These are phyloP conservation scores for Apistogramma diplotaenia DNA, from an alignment of 2,113 vertebrate genomes.

Conservation along the genomic window DNA sequence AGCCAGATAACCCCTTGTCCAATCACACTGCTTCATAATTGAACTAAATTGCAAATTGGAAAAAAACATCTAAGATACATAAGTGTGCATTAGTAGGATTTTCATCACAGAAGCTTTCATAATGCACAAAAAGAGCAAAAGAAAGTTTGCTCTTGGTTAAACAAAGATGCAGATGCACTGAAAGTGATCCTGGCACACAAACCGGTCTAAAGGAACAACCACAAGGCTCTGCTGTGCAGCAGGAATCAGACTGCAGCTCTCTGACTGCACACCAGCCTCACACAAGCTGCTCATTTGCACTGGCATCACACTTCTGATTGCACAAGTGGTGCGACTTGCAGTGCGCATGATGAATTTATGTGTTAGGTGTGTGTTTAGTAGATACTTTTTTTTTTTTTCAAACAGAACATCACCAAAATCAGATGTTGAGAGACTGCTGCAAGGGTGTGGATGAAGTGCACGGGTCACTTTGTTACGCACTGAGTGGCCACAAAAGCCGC, in stretches of 20 bases:
- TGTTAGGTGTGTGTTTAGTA: not conserved
- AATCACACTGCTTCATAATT: not conserved
- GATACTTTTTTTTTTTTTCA: not conserved
- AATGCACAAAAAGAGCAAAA: not conserved
- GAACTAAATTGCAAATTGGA: not conserved
- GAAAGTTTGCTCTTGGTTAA: not conserved
- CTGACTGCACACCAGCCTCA: conserved; percentile 35
- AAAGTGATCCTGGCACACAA: conserved; percentile 29
- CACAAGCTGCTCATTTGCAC: conserved; percentile 65
- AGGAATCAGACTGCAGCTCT: conserved; percentile 44
- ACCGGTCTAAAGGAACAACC: conserved; percentile 57
- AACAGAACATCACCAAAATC: not conserved
- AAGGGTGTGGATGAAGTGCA: not conserved
- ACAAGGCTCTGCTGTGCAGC: conserved; percentile 6
- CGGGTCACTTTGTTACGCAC: conserved; percentile 3
- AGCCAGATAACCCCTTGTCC: not conserved
- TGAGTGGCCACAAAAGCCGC: not conserved
- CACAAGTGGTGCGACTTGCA: conserved; percentile 48
- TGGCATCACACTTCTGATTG: conserved; percentile 62
- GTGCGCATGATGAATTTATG: conserved; percentile 25
- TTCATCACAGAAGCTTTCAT: not conserved
- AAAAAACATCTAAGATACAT: not conserved
- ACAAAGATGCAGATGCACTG: conserved; percentile 23
- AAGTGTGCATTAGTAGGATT: not conserved
- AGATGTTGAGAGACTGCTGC: not conserved